A percentile compares a stretch with the other conserved stretches of the same genome.
Evolutionary conservation across 1,140 invertebrate genomes (phyloP).

Genomic region (Dendroctonus valens): DNA sequence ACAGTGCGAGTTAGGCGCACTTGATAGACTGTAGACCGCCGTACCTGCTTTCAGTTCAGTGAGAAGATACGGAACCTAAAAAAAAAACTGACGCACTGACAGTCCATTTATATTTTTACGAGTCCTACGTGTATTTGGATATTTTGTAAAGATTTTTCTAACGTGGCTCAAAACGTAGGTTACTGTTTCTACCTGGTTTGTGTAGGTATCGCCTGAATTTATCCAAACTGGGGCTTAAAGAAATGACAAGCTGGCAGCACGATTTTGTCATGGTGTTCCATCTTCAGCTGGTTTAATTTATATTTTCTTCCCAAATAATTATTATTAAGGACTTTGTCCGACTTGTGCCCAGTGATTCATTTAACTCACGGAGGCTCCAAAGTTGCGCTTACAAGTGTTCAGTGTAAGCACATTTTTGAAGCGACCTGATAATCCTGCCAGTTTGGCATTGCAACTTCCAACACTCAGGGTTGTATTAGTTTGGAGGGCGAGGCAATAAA

Average conservation of each 20-base stretch:
- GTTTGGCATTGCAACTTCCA: slow-evolving; percentile 40
- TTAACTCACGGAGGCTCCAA: neutral
- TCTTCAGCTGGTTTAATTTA: too few species aligned
- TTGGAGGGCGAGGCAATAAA: slow-evolving; percentile 24
- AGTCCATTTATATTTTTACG: slow-evolving; percentile 44
- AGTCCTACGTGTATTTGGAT: slow-evolving; percentile 45
- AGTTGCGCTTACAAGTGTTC: too few species aligned
- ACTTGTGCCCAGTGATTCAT: neutral
- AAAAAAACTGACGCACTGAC: slow-evolving; percentile 39
- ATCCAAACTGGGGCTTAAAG: slow-evolving; percentile 35
- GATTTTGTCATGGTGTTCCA: neutral
- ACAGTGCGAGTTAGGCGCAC: slow-evolving; percentile 40
- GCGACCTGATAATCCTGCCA: slow-evolving; percentile 8
- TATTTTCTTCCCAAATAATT: too few species aligned
- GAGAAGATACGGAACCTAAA: slow-evolving; percentile 34
- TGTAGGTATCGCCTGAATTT: slow-evolving; percentile 26
- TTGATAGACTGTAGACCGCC: slow-evolving; percentile 44
- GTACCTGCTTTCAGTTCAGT: slow-evolving; percentile 45
- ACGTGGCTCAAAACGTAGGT: slow-evolving; percentile 39
- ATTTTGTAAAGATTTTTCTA: slow-evolving; percentile 45
- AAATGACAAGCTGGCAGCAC: slow-evolving; percentile 35
- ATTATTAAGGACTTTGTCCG: neutral
- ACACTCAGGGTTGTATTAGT: slow-evolving; percentile 43
- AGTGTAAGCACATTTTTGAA: too few species aligned
- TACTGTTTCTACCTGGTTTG: slow-evolving; percentile 17